A percentile compares a stretch with the other conserved stretches of the same genome.
phyloP scores from a whole-genome alignment of 2,797 vertebrate species.

The Pseudochirops corinnae region DNA sequence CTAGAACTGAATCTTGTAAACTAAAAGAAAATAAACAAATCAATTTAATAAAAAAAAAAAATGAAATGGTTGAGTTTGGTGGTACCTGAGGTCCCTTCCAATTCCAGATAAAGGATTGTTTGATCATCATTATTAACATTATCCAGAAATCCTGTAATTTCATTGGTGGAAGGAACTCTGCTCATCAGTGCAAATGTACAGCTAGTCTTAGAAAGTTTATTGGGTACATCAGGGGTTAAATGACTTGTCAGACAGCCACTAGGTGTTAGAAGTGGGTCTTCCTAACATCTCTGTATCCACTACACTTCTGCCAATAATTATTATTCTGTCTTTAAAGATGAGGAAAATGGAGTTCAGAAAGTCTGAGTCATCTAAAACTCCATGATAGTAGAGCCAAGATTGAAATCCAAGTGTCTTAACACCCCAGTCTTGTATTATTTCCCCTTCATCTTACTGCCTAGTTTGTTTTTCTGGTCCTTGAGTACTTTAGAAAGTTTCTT shows the following conservation, averaged over 20 bases:
- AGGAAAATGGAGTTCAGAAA: background rate
- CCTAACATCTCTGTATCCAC: background rate
- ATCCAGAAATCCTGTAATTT: background rate
- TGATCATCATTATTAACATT: background rate
- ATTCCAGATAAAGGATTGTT: background rate
- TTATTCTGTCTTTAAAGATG: background rate
- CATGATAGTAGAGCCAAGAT: background rate
- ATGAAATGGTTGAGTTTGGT: background rate
- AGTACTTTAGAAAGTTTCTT: background rate
- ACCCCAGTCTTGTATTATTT: background rate
- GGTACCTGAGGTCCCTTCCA: background rate
- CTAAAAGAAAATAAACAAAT: too few species aligned
- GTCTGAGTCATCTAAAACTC: background rate
- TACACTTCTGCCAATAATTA: background rate
- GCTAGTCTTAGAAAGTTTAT: background rate
- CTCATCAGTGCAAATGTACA: background rate
- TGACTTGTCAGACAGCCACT: background rate
- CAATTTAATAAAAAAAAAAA: too few species aligned
- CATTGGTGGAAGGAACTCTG: background rate
- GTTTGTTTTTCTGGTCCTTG: background rate
- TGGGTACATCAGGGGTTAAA: background rate
- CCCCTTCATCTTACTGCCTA: background rate
- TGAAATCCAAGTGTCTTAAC: background rate
- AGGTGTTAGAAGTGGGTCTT: background rate
- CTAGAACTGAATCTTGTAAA: too few species aligned